Evolutionary conservation across 2,888 invertebrate species (phyloP).

Genomic region (Amitus sp.): DNA sequence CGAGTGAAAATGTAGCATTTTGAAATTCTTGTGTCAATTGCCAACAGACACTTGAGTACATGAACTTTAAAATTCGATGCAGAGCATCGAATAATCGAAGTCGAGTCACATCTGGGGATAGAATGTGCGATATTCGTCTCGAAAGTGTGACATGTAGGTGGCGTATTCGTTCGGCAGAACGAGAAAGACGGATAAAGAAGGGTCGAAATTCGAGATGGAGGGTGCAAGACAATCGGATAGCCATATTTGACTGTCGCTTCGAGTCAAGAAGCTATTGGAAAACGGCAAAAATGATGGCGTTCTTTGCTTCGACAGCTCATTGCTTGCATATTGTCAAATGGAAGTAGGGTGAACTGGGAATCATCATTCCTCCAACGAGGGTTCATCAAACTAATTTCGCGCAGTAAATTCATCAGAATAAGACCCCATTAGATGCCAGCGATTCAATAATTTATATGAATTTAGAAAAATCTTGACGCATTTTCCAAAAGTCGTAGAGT

Average conservation of each 20-base stretch:
- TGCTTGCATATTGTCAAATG: slow-evolving; percentile 33
- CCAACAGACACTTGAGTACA: too few relatives aligned
- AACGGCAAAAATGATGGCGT: slow-evolving; percentile 30
- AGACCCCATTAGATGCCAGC: background rate
- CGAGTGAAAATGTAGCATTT: too few relatives aligned
- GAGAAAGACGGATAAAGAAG: slow-evolving; percentile 16
- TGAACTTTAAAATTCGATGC: too few relatives aligned
- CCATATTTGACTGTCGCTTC: slow-evolving; percentile 30
- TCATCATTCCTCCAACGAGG: slow-evolving; percentile 21
- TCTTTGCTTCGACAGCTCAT: slow-evolving; percentile 25
- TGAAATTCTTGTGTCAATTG: too few relatives aligned
- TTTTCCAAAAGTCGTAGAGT: background rate
- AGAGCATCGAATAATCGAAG: too few relatives aligned
- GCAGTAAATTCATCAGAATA: slow-evolving; percentile 16
- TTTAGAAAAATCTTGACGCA: background rate
- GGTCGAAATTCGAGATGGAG: slow-evolving; percentile 16
- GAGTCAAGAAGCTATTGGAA: slow-evolving; percentile 32
- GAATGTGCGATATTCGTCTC: slow-evolving; percentile 7
- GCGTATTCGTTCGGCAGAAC: slow-evolving; percentile 17
- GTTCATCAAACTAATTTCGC: slow-evolving; percentile 16
- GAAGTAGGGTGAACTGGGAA: slow-evolving; percentile 29
- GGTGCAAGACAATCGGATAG: slow-evolving; percentile 20
- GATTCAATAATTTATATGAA: background rate
- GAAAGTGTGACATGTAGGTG: background rate
- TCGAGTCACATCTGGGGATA: too few relatives aligned